Conservation (phyloP, 1,140 invertebrate species). For the Drosophila funebris region DNA sequence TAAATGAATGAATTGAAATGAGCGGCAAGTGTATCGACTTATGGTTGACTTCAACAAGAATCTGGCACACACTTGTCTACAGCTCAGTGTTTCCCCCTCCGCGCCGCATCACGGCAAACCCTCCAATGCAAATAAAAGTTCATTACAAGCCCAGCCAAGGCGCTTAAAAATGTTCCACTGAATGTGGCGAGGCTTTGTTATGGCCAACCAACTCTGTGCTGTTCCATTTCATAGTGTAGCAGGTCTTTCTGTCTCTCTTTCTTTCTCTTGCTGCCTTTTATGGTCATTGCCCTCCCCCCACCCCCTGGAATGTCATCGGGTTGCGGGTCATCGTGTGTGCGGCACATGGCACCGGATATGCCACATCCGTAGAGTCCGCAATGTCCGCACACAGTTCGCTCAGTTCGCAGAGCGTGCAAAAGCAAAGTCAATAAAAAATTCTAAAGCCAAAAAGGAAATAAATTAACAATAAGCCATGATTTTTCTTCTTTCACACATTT, state of each 20-base stretch:
- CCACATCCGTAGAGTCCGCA: conserved; percentile 64
- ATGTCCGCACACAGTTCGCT: conserved; percentile 46
- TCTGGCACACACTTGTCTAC: conserved; percentile 53
- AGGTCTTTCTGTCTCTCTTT: too few relatives aligned
- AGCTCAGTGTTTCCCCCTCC: background rate
- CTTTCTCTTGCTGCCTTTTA: conserved; percentile 42
- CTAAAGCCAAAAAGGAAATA: conserved; percentile 75
- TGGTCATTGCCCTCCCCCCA: conserved; percentile 63
- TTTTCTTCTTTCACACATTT: conserved; percentile 33
- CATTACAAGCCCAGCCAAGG: conserved; percentile 72
- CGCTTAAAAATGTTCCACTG: conserved; percentile 61
- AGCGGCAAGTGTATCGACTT: conserved; percentile 77
- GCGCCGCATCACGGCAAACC: conserved; percentile 26
- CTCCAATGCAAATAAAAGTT: conserved; percentile 81
- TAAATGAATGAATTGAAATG: conserved; percentile 81
- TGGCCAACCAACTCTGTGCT: conserved; percentile 19
- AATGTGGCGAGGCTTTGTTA: conserved; percentile 53
- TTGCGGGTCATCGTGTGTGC: conserved; percentile 51
- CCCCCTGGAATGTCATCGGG: background rate
- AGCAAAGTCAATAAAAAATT: conserved; percentile 57
- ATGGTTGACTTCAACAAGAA: conserved; percentile 54
- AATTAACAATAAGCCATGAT: conserved; percentile 76
- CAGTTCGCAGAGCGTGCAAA: conserved; percentile 15
- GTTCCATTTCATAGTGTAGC: conserved; percentile 4
- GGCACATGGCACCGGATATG: conserved; percentile 65